Evolutionary conservation across 2,888 invertebrate species (phyloP), one percentile per base, ranked within the genome.

Genomic region (Pyralis farinalis): DNA sequence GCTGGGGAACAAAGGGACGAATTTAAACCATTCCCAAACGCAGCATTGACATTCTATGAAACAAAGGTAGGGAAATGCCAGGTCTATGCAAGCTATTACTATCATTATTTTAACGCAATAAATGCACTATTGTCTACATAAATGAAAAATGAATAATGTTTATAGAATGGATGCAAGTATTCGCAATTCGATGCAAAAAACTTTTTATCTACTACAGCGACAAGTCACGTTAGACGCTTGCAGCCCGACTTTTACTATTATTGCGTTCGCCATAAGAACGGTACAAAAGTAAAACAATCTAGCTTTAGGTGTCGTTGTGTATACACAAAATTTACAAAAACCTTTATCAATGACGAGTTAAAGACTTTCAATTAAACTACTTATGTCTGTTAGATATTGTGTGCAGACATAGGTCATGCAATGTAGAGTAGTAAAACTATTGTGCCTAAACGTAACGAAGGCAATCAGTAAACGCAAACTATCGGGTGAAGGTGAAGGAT

Each of bases 401-500:
- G n/a, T 16, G 4, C 4, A 16, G 16, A 25, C n/a, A 25, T 7
- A 25, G 3, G 25, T 25, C 25, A 25, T 25, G 25, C 3, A 25
- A 25, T 25, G 7, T n/a, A 8, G 25, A 8, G 25, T 25, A 3
- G 7, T 25, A 25, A 25, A 25, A 25, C 25, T 25, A 25, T 25
- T 25, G 25, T 4, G n/a, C 25, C 25, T 25, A 25, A 7, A 25
- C 25, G 7, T 25, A 5, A 25, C 25, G 25, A 25, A 25, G 25
- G 25, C 32, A 32, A 61, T 64, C 61, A 57, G 47, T 34, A 52
- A 57, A 46, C 35, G 44, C 47, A 53, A 54, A 45, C 51, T 58
- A 55, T 49, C 53, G 49, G 67, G 58, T 59, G 47, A 74, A 76
- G 72, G 71, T 71, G 64, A 71, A 73, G 69, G 73, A 76, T 78